Evolutionary conservation across 2,113 vertebrate genomes (phyloP), one percentile per base, ranked within the genome.

Genomic region (Tichodroma muraria): DNA sequence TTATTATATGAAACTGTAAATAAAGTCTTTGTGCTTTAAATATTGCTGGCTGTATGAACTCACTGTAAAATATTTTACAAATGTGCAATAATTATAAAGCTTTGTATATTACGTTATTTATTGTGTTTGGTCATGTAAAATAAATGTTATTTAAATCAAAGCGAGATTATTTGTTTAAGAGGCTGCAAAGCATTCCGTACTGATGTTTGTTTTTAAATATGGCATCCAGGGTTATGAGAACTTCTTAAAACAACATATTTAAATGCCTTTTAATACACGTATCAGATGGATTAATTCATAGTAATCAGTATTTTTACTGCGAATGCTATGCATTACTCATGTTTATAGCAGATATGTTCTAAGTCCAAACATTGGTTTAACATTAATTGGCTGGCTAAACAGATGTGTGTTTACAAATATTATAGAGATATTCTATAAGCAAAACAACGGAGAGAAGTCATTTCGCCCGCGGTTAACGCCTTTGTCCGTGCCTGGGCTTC

Each of bases 71-170:
- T 99, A 99, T 99, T 99, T 99, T 99, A 99, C 99, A 99, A 98
- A 99, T 98, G 99, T 99, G 99, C 99, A 99, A 99, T 99, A 99
- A 98, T 98, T 98, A 98, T 98, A 99, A 98, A 98, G 98, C 98
- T 98, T 98, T 98, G 99, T 99, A 99, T 99, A 99, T 99, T 98
- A 98, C 98, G 98, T 99, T 99, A 99, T 99, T 99, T 99, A 99
- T 99, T 99, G 99, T 99, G 99, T 99, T 99, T 99, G 99, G 99
- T 99, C 98, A 99, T 99, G 98, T 98, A 98, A 99, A 99, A 99
- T 99, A 99, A 99, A 99, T 98, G 98, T 98, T 98, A 98, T 99
- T 99, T 98, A 99, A 99, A 99, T 98, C 97, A 97, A 97, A 97
- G 92, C 66, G 89, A 97, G 95, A 88, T 96, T 97, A 97, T 98